These are phyloP conservation scores for Pherbina coryleti DNA, from an alignment of 2,888 invertebrate species.

Conservation along the genomic window DNA sequence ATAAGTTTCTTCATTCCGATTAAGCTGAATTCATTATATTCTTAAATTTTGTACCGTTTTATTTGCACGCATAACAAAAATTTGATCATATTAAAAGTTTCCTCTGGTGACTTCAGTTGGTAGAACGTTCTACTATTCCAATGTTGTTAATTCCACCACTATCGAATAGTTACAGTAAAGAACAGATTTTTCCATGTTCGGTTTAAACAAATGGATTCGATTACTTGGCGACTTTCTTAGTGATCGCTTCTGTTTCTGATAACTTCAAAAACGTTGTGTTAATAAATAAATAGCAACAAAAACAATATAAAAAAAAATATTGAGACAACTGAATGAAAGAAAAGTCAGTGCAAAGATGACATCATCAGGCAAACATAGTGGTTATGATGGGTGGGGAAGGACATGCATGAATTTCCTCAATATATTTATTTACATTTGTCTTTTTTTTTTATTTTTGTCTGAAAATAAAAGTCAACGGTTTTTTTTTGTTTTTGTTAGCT, in stretches of 20 bases:
- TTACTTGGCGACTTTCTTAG: not conserved
- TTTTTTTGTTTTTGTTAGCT: not conserved
- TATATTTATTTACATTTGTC: not conserved
- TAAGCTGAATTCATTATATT: no score
- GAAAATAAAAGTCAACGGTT: not conserved
- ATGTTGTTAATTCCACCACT: no score
- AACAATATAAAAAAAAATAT: not conserved
- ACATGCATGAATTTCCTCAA: not conserved
- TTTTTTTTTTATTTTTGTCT: not conserved
- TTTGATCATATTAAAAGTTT: no score
- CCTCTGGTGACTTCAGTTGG: no score
- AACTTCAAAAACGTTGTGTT: conserved; percentile 2
- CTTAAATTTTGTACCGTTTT: no score
- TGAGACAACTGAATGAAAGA: not conserved
- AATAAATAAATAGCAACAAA: conserved; percentile 18
- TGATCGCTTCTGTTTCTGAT: conserved; percentile 13
- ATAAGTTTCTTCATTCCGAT: no score
- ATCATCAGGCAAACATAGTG: not conserved
- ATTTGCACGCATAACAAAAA: no score
- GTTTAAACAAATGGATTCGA: conserved; percentile 14
- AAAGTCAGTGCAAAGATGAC: not conserved
- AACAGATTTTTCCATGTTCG: no score
- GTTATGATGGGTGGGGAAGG: not conserved
- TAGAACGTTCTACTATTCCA: no score
- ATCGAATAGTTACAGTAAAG: no score